Conservation (phyloP, 1,140 invertebrate genomes). For the Dreissena polymorpha region DNA sequence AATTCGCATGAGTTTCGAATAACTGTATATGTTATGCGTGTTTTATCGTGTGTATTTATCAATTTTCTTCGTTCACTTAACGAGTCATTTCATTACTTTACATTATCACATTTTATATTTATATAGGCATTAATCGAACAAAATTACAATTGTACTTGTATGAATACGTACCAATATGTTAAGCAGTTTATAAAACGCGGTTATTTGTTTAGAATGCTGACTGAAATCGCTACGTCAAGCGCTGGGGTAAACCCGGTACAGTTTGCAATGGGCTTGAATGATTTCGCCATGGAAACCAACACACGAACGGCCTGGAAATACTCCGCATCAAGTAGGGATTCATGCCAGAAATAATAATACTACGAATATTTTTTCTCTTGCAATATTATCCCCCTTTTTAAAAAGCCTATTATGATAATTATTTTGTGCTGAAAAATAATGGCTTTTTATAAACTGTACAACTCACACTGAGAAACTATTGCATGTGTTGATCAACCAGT, state of each 20-base stretch:
- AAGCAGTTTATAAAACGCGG: neutral
- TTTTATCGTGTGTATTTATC: no score
- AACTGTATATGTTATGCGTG: neutral
- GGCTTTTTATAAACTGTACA: no score
- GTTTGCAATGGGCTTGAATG: conserved; percentile 46
- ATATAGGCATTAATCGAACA: neutral
- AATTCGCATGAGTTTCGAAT: neutral
- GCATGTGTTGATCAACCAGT: no score
- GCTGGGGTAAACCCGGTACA: conserved; percentile 25
- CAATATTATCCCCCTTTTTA: neutral
- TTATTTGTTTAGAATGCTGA: conserved; percentile 49
- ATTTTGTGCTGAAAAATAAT: no score
- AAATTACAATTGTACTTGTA: neutral
- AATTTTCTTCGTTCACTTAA: neutral
- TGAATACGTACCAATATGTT: neutral
- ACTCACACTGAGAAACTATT: no score
- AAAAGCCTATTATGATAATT: no score
- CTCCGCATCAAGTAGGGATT: conserved; percentile 64
- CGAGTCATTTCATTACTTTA: neutral
- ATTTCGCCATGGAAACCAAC: conserved; percentile 51
- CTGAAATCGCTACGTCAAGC: conserved; percentile 25
- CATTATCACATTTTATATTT: neutral
- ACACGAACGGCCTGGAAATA: conserved; percentile 70
- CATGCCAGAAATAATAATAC: neutral
- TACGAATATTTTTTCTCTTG: neutral